These are phyloP conservation scores for Galeopterus variegatus DNA, from an alignment of 2,113 vertebrate species.

Conservation along the genomic window DNA sequence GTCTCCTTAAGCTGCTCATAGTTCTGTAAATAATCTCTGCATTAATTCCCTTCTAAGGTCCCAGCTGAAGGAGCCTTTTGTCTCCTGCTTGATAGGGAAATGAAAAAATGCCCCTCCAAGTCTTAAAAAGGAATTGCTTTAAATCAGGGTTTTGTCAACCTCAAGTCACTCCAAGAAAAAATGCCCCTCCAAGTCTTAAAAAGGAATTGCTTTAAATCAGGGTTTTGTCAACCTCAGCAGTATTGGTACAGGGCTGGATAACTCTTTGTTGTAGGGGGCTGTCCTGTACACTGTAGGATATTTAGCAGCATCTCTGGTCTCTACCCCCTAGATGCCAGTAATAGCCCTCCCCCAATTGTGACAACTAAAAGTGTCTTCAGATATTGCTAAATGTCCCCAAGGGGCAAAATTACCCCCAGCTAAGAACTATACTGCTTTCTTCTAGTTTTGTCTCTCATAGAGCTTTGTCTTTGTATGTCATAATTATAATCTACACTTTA, in stretches of 20 bases:
- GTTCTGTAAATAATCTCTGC: not conserved
- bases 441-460: not conserved
- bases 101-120: not conserved
- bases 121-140: not conserved
- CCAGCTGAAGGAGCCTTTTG: not conserved
- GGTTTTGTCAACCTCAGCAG: not conserved
- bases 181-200: not conserved
- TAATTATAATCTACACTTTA: not conserved
- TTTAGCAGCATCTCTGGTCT: not conserved
- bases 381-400: not conserved
- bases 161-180: not conserved
- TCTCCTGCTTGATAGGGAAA: not conserved
- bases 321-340: no score
- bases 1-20: not conserved
- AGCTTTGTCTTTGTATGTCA: not conserved
- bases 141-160: not conserved
- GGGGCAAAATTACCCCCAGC: not conserved
- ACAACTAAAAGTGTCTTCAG: not conserved
- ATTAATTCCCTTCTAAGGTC: not conserved
- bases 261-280: not conserved
- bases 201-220: not conserved
- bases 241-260: not conserved
- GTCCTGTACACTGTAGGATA: not conserved
- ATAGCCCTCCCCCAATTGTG: not conserved
- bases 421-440: not conserved